Evolutionary conservation across 2,113 vertebrate species (phyloP).

Genomic region (Siniperca chuatsi): DNA sequence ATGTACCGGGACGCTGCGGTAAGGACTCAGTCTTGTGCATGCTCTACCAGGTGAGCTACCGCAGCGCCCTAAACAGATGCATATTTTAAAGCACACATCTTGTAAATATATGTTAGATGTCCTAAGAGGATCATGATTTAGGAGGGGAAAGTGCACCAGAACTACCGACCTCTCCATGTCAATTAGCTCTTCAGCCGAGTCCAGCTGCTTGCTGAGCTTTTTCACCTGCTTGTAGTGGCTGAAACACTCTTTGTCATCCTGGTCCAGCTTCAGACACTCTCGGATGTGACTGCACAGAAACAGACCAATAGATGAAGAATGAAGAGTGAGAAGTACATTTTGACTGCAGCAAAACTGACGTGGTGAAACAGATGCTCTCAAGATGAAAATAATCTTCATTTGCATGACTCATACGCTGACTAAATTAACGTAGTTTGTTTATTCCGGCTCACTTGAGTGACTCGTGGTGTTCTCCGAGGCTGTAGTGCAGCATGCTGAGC

Average conservation of each 20-base stretch:
- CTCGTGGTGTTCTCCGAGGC: constrained; percentile 86
- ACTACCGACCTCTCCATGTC: constrained; percentile 78
- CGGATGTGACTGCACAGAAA: constrained; percentile 81
- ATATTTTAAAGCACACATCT: neutral
- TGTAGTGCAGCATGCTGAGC: constrained; percentile 87
- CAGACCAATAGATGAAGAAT: neutral
- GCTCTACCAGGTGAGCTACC: too few species aligned
- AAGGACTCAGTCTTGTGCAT: too few species aligned
- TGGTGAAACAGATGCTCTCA: neutral
- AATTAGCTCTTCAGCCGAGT: constrained; percentile 85
- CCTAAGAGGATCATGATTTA: neutral
- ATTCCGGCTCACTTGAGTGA: constrained; percentile 81
- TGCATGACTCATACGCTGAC: constrained; percentile 13
- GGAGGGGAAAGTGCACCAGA: neutral
- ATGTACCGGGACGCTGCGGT: too few species aligned
- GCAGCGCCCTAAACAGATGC: neutral
- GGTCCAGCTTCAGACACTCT: constrained; percentile 89
- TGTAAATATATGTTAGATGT: neutral
- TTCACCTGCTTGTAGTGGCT: constrained; percentile 89
- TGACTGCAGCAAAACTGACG: neutral
- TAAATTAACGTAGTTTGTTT: neutral
- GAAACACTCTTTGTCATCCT: constrained; percentile 89
- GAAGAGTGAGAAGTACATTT: neutral
- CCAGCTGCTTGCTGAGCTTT: constrained; percentile 88
- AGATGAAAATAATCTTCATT: constrained; percentile 14